Percentiles rank a stretch among this genome's conserved stretches.
Evolutionary conservation across 2,113 vertebrate genomes (phyloP).

Genomic region (Anoplopoma fimbria): DNA sequence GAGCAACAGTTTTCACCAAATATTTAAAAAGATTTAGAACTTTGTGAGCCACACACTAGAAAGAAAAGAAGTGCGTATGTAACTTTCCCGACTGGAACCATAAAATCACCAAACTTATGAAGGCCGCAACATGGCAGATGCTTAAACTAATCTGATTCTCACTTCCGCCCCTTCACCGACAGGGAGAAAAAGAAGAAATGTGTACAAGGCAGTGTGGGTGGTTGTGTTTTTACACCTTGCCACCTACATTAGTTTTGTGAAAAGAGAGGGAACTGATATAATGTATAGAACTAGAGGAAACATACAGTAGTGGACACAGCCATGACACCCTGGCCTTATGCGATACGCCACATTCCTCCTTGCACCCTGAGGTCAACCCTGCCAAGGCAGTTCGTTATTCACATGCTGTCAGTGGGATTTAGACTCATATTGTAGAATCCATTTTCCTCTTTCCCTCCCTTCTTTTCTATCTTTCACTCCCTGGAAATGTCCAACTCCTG

Average conservation of each 20-base stretch:
- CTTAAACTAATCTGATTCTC: constrained; percentile 37
- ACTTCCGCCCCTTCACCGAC: constrained; percentile 19
- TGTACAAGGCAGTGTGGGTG: constrained; percentile 32
- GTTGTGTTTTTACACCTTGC: constrained; percentile 42
- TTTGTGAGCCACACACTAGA: constrained; percentile 40
- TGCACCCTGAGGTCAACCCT: constrained; percentile 51
- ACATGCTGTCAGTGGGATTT: constrained; percentile 26
- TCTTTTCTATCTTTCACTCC: not conserved
- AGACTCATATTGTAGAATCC: constrained; percentile 4
- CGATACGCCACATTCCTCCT: constrained; percentile 53
- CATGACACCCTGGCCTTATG: constrained; percentile 51
- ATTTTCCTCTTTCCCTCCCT: not conserved
- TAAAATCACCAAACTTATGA: constrained; percentile 16
- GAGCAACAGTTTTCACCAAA: constrained; percentile 66
- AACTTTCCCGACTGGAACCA: constrained; percentile 47
- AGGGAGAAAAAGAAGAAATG: constrained; percentile 26
- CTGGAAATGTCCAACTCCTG: not conserved
- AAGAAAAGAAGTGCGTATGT: constrained; percentile 33
- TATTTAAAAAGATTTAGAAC: constrained; percentile 49
- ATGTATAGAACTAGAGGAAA: constrained; percentile 5
- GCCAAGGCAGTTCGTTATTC: constrained; percentile 64
- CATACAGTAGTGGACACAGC: constrained; percentile 11
- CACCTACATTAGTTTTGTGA: constrained; percentile 36
- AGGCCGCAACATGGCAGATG: constrained; percentile 25
- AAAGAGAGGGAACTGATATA: constrained; percentile 1